Evolutionary conservation across 2,888 invertebrate genomes (phyloP), one percentile per base, ranked within the genome.

Genomic region (Scaptomyza parva): DNA sequence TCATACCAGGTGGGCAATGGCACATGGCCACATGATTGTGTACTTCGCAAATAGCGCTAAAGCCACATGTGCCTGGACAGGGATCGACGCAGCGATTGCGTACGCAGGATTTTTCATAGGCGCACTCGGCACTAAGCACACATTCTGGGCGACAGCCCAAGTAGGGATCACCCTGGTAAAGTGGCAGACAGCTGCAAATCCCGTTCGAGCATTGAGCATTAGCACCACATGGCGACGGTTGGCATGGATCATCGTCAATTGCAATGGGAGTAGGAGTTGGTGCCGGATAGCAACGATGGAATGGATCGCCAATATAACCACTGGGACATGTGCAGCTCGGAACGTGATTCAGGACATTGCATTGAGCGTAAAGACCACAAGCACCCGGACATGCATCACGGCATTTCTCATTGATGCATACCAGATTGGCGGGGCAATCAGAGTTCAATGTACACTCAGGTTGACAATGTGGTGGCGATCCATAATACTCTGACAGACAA

Each of bases 121-220:
- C 78, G 87, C 96, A 96, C 91, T 96, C 95, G 59, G 94, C 94
- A 88, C 95, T 96, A 69, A 94, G 93, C 24, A 94, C 92, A 89
- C 96, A 96, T 92, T 96, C 95, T 11, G 96, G 96, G 65, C 95
- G 93, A 89, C 96, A 96, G 73, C 93, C 94, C 22, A 95, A 94
- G 30, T 88, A 87, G 26, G 96, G 95, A 53, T 93, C 90, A 58
- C 96, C 96, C 26, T 93, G 93, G 89, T 93, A 96, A 76, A 94
- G 93, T 20, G 94, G 92, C 75, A 94, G 91, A 88, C 96, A 96
- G 14, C 95, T 93, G 88, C 96, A 96, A 6, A 94, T 93, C 54
- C 94, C 94, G 45, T 93, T 91, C 48, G 94, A 93, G 73, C 96
- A 96, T 24, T 93, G 92, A 52, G 94, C 93, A 79, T 94, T 94